These are phyloP conservation scores for Dreissena rostriformis DNA, from an alignment of 1,140 invertebrate genomes.

Conservation along the genomic window DNA sequence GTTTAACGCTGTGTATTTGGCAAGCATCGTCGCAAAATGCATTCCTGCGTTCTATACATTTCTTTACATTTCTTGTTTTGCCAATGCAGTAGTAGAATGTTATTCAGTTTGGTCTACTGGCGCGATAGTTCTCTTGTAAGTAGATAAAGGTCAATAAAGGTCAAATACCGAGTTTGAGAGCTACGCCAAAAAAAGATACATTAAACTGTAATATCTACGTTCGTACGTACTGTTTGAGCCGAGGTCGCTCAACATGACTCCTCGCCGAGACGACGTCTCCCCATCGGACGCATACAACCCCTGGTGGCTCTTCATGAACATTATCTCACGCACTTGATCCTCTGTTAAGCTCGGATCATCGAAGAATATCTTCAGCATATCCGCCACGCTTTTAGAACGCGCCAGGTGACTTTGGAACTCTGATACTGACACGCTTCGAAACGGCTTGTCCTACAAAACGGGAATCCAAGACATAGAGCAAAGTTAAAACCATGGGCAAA, in stretches of 20 bases:
- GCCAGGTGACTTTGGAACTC: slow-evolving; percentile 29
- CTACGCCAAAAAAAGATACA: background rate
- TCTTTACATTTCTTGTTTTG: too few species aligned
- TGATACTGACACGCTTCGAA: slow-evolving; percentile 16
- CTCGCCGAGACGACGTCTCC: background rate
- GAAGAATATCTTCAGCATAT: slow-evolving; percentile 40
- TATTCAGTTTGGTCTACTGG: background rate
- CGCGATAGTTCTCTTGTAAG: background rate
- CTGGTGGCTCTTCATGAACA: slow-evolving; percentile 28
- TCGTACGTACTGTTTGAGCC: background rate
- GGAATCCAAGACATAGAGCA: too few species aligned
- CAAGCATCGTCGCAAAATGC: too few species aligned
- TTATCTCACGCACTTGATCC: slow-evolving; percentile 32
- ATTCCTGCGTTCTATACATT: too few species aligned
- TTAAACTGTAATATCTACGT: background rate
- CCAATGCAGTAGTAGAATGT: background rate
- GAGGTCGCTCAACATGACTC: background rate
- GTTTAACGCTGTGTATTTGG: too few species aligned
- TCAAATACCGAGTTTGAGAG: background rate
- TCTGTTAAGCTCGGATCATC: slow-evolving; percentile 24
- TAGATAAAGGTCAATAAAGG: background rate
- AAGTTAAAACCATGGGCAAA: too few species aligned
- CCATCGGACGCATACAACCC: slow-evolving; percentile 1
- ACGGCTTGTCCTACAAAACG: slow-evolving; percentile 16
- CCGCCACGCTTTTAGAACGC: slow-evolving; percentile 18